These are phyloP conservation scores for Solenopsis invicta DNA, from an alignment of 1,140 invertebrate genomes.

Conservation along the genomic window DNA sequence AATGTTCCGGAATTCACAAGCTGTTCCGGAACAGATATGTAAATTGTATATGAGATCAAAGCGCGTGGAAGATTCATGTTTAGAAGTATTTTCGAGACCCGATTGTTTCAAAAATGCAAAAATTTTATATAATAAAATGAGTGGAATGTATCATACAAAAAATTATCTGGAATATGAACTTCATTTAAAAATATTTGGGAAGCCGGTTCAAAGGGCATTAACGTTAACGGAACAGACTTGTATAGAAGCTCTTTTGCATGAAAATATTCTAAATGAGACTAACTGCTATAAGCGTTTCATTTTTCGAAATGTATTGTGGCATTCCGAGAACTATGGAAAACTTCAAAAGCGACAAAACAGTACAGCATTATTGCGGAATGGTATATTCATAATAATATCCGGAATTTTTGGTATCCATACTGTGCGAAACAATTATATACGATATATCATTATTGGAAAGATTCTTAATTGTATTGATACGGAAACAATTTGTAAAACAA, in stretches of 20 bases:
- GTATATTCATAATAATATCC: conserved; percentile 25
- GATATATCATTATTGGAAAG: conserved; percentile 24
- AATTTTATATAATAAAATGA: conserved; percentile 27
- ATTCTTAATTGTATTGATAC: neutral
- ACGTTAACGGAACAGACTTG: conserved; percentile 18
- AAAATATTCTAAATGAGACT: conserved; percentile 15
- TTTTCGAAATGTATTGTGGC: conserved; percentile 18
- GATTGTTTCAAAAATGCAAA: conserved; percentile 1
- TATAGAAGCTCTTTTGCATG: conserved; percentile 25
- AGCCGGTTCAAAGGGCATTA: neutral
- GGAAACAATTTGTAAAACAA: conserved; percentile 25
- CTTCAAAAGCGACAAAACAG: conserved; percentile 5
- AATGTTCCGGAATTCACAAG: conserved; percentile 18
- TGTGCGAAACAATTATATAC: neutral
- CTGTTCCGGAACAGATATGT: conserved; percentile 19
- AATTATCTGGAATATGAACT: neutral
- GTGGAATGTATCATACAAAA: conserved; percentile 7
- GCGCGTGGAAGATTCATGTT: neutral
- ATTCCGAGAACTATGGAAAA: conserved; percentile 20
- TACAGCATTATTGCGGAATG: conserved; percentile 21
- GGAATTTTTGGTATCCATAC: conserved; percentile 1
- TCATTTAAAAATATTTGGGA: conserved; percentile 25
- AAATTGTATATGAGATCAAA: conserved; percentile 30
- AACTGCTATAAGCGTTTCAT: conserved; percentile 16
- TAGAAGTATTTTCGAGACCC: conserved; percentile 4